Percentiles rank a stretch among this genome's conserved stretches.
These are phyloP conservation scores for Prinia subflava DNA, from an alignment of 2,113 vertebrate species.

Conservation along the genomic window DNA sequence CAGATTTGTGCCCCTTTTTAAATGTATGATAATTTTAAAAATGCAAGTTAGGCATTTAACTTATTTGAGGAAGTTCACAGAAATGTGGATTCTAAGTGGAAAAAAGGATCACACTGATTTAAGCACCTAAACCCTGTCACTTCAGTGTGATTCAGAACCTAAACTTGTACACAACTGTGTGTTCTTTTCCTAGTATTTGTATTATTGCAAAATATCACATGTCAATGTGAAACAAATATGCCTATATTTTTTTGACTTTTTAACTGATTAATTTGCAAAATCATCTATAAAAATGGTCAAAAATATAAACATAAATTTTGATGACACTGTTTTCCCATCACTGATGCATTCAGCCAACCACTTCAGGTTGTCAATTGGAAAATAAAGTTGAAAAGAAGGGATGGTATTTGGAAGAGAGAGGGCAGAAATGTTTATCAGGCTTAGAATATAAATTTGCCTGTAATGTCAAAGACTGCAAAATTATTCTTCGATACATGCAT, in stretches of 20 bases:
- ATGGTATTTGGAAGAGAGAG: not conserved
- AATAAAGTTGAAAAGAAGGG: not conserved
- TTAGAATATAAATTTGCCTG: not conserved
- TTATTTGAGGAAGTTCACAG: not conserved
- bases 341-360: not conserved
- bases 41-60: not conserved
- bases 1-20: not conserved
- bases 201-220: not conserved
- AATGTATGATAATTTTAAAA: not conserved
- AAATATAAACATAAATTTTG: not conserved
- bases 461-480: not conserved
- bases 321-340: not conserved
- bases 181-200: not conserved
- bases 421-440: not conserved
- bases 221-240: not conserved
- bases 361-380: not conserved
- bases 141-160: not conserved
- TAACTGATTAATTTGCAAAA: not conserved
- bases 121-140: not conserved
- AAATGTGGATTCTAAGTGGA: not conserved
- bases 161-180: rapidly evolving
- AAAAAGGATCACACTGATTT: not conserved
- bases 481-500: not conserved
- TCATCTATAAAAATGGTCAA: not conserved
- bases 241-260: not conserved